A percentile compares a stretch with the other conserved stretches of the same genome.
Conservation (phyloP, 2,797 vertebrate genomes). For the Tenualosa thibaudeaui region DNA sequence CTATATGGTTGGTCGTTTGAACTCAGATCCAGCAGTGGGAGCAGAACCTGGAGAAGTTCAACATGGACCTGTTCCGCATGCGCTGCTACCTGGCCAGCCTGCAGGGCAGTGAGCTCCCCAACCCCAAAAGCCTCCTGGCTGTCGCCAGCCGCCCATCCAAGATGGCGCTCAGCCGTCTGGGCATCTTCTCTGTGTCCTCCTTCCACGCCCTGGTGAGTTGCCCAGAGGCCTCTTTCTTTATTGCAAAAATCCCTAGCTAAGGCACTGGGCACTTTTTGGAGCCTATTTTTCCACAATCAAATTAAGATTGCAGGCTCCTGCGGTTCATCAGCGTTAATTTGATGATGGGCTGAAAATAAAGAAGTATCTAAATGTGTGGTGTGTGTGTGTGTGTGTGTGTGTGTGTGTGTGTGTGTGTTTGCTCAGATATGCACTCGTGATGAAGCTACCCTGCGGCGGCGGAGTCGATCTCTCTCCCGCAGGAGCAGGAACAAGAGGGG, state of each 20-base stretch:
- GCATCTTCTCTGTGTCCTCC: slow-evolving; percentile 90
- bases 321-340: not conserved
- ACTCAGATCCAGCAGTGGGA: slow-evolving; percentile 94
- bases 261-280: not conserved
- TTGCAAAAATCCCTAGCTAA: not conserved
- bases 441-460: slow-evolving; percentile 77
- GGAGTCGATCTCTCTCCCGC: slow-evolving; percentile 76
- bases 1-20: not conserved
- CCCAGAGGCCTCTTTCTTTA: not conserved
- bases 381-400: slow-evolving; percentile 4
- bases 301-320: not conserved
- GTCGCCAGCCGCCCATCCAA: slow-evolving; percentile 87
- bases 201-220: slow-evolving; percentile 89
- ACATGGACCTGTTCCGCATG: slow-evolving; percentile 89
- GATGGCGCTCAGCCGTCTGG: slow-evolving; percentile 82
- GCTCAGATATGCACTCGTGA: slow-evolving; percentile 88
- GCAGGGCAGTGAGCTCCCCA: slow-evolving; percentile 90
- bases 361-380: not conserved
- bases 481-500: slow-evolving; percentile 74
- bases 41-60: slow-evolving; percentile 92
- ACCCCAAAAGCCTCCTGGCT: slow-evolving; percentile 90
- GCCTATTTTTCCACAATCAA: not conserved
- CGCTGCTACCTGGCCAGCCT: slow-evolving; percentile 91
- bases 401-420: slow-evolving; percentile 1
- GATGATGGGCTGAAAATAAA: not conserved